Percentiles rank a stretch among this genome's conserved stretches.
These are phyloP conservation scores for Prietella phreatophila DNA, from an alignment of 2,113 vertebrate species.

Conservation along the genomic window DNA sequence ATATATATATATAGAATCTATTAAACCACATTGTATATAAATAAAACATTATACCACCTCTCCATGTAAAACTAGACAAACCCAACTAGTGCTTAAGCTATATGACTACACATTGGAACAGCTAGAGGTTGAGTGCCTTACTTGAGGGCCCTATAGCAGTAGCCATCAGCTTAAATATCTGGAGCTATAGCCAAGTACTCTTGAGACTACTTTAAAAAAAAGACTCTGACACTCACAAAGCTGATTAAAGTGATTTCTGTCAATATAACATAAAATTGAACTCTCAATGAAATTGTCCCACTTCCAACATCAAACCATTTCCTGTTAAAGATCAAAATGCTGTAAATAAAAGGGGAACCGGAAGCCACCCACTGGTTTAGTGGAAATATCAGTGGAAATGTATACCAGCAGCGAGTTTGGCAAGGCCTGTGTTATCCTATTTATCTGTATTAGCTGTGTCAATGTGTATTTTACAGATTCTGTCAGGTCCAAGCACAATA, in stretches of 20 bases:
- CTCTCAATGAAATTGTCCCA: background rate
- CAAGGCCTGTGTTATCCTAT: background rate
- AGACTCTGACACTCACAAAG: background rate
- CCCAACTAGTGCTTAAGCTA: background rate
- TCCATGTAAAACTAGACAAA: background rate
- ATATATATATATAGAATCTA: no score
- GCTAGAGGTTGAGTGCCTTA: background rate
- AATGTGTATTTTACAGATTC: slow-evolving; percentile 10
- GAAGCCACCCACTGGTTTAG: slow-evolving; percentile 3
- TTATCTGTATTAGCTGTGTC: slow-evolving; percentile 19
- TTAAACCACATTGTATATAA: no score
- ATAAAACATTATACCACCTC: background rate
- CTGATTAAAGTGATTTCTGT: background rate
- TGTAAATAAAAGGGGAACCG: slow-evolving; percentile 13
- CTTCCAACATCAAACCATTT: slow-evolving; percentile 16
- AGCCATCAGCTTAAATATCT: background rate
- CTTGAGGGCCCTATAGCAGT: background rate
- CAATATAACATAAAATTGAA: background rate
- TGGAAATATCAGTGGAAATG: slow-evolving; percentile 16
- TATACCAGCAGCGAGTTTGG: slow-evolving; percentile 7
- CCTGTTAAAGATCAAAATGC: slow-evolving; percentile 21
- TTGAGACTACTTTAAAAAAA: background rate
- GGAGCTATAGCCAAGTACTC: background rate
- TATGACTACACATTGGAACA: background rate
- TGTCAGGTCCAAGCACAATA: slow-evolving; percentile 26